phyloP scores from a whole-genome alignment of 2,113 vertebrate genomes.

The Phaethornis superciliosus region DNA sequence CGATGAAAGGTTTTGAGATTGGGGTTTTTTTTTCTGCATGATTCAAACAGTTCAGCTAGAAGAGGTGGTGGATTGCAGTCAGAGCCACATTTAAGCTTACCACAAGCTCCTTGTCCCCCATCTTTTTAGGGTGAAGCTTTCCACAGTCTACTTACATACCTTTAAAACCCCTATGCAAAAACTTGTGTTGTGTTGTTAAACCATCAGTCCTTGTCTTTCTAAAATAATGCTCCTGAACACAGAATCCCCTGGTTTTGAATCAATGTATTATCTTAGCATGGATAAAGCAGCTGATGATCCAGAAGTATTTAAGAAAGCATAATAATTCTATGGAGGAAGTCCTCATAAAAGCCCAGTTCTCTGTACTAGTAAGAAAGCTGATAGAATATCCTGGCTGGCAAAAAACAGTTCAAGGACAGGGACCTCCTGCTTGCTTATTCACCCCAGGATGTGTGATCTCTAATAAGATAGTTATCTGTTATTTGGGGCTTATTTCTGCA shows the following conservation, averaged over 20 bases:
- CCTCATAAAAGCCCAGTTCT: not conserved
- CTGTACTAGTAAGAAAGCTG: not conserved
- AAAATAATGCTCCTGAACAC: conserved; percentile 5
- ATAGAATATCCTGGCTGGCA: not conserved
- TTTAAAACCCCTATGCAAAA: conserved; percentile 47
- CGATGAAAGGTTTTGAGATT: not conserved
- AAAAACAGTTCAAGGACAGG: not conserved
- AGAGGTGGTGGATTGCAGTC: not conserved
- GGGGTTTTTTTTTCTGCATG: rapidly evolving
- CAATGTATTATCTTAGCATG: not conserved
- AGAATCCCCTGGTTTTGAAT: conserved; percentile 20
- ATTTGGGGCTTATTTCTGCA: not conserved
- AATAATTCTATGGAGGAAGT: not conserved
- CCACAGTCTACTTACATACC: not conserved
- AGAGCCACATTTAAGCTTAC: not conserved
- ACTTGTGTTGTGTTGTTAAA: conserved; percentile 32
- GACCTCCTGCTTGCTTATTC: not conserved
- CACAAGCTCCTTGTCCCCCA: not conserved
- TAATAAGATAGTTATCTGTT: not conserved
- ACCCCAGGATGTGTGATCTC: not conserved
- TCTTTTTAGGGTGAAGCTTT: not conserved
- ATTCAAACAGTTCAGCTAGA: not conserved
- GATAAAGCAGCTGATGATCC: not conserved
- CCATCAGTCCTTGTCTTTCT: not conserved
- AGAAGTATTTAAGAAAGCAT: not conserved